Evolutionary conservation across 2,113 vertebrate species (phyloP), one percentile per base, ranked within the genome.

Genomic region (Zeus faber): DNA sequence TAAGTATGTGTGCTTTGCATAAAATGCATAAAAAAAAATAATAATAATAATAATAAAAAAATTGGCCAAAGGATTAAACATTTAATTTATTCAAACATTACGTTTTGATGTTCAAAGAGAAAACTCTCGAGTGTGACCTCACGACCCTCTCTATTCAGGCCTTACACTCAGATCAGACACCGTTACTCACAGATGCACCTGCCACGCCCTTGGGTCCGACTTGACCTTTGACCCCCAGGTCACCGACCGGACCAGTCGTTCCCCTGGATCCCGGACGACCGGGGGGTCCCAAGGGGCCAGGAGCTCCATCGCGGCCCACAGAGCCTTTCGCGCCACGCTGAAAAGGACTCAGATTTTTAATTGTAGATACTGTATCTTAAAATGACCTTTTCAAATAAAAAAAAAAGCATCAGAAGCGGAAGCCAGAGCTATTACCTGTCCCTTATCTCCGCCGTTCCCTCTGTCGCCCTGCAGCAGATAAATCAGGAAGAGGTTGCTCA

Each of bases 211-310:
- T 88, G 3, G 78, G 49, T 54, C 91, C 91, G 1, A 65, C 57
- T 46, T 10, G 56, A 14, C 90, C 91, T 54, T 48, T 77, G n/a
- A 70, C 59, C 1, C 91, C 90, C 0, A 11, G 40, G 57, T 91
- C 88, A 24, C 90, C 92, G 1, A 31, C 23, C 0, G 74, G 39
- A 2, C 90, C 92, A 1, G 49, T 43, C 6, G 76, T 68, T 43
- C 91, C 89, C 72, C 88, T 85, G 52, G 81, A 17, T 1, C 91
- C 90, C 0, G 89, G 89, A 57, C 88, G 17, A 22, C 89, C 91
- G 1, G 89, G 85, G 1, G 85, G 65, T 23, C 88, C 90, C 13
- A 76, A 70, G 0, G 77, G 85, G 3, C 89, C 91, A 0, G 70
- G 14, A 21, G 37, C 18, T 0, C 90, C 90, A 6, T 9, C n/a